Evolutionary conservation across 2,797 vertebrate genomes (phyloP).

Genomic region (Meriones psammophilus): DNA sequence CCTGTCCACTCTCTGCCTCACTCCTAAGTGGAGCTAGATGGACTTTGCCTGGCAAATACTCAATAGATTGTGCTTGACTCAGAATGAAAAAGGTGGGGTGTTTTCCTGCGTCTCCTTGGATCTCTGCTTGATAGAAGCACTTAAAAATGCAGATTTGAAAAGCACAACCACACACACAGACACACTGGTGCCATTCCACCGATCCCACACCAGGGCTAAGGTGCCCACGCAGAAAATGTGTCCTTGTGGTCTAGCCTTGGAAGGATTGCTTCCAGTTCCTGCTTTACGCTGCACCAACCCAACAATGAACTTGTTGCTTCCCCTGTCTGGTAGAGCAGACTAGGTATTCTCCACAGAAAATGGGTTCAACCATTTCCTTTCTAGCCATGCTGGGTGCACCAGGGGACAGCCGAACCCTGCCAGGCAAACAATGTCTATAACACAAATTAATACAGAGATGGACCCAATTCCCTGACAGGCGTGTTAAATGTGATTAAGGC

Average conservation of each 20-base stretch:
- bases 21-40: neutral
- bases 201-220: neutral
- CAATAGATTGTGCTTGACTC: slow-evolving; percentile 20
- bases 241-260: neutral
- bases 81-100: neutral
- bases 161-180: neutral
- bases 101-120: slow-evolving; percentile 3
- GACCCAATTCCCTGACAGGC: slow-evolving; percentile 77
- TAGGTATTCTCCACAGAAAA: slow-evolving; percentile 32
- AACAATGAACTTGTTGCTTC: neutral
- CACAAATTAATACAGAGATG: slow-evolving; percentile 46
- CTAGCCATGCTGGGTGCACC: slow-evolving; percentile 46
- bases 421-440: slow-evolving; percentile 70
- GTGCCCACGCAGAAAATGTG: neutral
- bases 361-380: slow-evolving; percentile 14
- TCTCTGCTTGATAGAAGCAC: neutral
- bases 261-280: neutral
- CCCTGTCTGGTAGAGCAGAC: neutral
- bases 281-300: neutral
- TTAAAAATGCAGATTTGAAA: slow-evolving; percentile 3
- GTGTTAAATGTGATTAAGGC: slow-evolving; percentile 85
- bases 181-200: neutral
- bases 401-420: slow-evolving; percentile 52
- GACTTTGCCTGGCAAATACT: slow-evolving; percentile 17
- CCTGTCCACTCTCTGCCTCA: neutral